Percentiles rank a stretch among this genome's conserved stretches.
phyloP scores from a whole-genome alignment of 2,888 invertebrate species.

The Euzophera pinguis region DNA sequence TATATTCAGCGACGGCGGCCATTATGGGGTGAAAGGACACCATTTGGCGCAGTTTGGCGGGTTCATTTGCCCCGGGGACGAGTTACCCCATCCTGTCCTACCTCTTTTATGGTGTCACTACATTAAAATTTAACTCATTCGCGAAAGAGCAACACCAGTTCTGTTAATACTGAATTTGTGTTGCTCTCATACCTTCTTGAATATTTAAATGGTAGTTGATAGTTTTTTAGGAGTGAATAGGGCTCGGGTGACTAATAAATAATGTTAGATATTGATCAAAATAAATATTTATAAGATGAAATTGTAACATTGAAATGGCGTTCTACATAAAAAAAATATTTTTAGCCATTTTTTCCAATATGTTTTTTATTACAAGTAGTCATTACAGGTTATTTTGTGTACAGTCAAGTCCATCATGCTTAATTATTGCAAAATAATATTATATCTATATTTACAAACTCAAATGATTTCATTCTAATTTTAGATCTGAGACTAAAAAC shows the following conservation, averaged over 20 bases:
- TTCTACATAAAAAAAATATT: background rate
- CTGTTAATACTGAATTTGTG: background rate
- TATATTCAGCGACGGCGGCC: constrained; percentile 39
- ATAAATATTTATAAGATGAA: background rate
- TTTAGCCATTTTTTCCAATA: background rate
- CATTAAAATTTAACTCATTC: constrained; percentile 55
- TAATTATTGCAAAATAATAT: no score
- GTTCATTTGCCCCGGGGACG: constrained; percentile 38
- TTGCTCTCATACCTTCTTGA: constrained; percentile 17
- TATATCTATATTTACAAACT: no score
- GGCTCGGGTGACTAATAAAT: background rate
- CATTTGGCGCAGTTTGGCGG: constrained; percentile 45
- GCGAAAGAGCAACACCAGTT: constrained; percentile 19
- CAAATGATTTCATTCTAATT: no score
- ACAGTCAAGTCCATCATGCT: no score
- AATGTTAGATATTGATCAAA: background rate
- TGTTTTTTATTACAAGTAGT: no score
- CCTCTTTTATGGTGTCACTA: constrained; percentile 44
- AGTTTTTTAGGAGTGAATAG: constrained; percentile 15
- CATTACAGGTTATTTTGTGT: no score
- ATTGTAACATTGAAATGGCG: background rate
- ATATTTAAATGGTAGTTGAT: constrained; percentile 22
- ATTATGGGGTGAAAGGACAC: constrained; percentile 39
- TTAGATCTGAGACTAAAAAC: no score
- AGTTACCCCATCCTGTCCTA: constrained; percentile 36